These are phyloP conservation scores for Metacarcinus magister DNA, from an alignment of 2,888 invertebrate genomes.

Conservation along the genomic window DNA sequence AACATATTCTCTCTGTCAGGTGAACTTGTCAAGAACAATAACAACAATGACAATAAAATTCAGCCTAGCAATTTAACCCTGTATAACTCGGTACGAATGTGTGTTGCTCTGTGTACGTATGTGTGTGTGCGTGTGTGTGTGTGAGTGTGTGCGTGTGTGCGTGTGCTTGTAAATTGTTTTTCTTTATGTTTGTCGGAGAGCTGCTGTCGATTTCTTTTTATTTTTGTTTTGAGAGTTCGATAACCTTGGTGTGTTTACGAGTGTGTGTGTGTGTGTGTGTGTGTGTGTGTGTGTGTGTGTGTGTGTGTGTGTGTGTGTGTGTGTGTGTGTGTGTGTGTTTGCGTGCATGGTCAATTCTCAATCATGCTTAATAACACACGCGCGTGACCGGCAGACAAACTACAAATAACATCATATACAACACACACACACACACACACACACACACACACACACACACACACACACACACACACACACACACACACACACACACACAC, in stretches of 20 bases:
- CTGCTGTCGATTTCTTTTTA: not conserved
- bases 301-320: slow-evolving; percentile 9
- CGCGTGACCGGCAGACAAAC: not conserved
- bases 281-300: slow-evolving; percentile 21
- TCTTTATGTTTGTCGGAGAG: slow-evolving; percentile 26
- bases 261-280: slow-evolving; percentile 33
- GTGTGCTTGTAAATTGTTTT: not conserved
- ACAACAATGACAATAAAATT: not conserved
- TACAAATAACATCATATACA: not conserved
- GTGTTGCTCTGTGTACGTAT: not conserved
- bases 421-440: not conserved
- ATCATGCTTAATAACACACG: not conserved
- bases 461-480: not conserved
- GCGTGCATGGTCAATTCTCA: not conserved
- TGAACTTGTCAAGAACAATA: slow-evolving; percentile 34
- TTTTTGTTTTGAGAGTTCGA: slow-evolving; percentile 11
- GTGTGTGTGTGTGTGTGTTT: not conserved
- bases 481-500: not conserved
- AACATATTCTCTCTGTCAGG: slow-evolving; percentile 2
- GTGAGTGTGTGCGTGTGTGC: not conserved
- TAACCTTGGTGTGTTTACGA: not conserved
- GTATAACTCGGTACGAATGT: not conserved
- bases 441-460: not conserved
- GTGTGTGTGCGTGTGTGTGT: not conserved
- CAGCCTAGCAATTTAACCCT: not conserved